A percentile compares a stretch with the other conserved stretches of the same genome.
Conservation (phyloP, 2,888 invertebrate species). For the Pollenia amentaria region DNA sequence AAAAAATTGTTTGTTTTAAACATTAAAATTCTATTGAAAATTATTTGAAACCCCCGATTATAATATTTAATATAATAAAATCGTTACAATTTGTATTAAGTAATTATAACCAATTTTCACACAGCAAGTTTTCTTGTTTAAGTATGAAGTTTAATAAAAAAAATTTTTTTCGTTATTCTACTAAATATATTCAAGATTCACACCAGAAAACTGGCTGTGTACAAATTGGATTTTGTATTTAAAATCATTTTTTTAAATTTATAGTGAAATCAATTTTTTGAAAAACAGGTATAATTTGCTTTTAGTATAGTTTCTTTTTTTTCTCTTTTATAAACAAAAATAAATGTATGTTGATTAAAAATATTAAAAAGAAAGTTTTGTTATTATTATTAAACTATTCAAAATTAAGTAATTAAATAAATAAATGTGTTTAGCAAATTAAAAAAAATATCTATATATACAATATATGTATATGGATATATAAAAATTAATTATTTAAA, state of each 20-base stretch:
- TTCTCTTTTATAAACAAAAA: background rate
- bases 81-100: slow-evolving; percentile 49
- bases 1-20: slow-evolving; percentile 65
- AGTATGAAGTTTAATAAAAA: no score
- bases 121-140: background rate
- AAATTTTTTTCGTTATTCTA: no score
- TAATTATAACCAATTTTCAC: background rate
- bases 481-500: slow-evolving; percentile 23
- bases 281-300: background rate
- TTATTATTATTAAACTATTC: slow-evolving; percentile 63
- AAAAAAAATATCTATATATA: slow-evolving; percentile 41
- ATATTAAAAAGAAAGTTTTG: slow-evolving; percentile 50
- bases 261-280: background rate
- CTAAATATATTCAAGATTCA: no score
- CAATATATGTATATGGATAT: background rate
- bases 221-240: no score
- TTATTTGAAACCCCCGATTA: slow-evolving; percentile 32
- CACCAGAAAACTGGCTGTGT: no score
- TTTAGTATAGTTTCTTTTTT: slow-evolving; percentile 30
- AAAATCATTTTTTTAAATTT: no score
- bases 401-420: slow-evolving; percentile 68
- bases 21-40: slow-evolving; percentile 63
- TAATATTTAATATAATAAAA: slow-evolving; percentile 33
- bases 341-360: slow-evolving; percentile 5
- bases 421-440: slow-evolving; percentile 73